Conservation (phyloP, 2,888 invertebrate species). For the Lycia hirtaria region DNA sequence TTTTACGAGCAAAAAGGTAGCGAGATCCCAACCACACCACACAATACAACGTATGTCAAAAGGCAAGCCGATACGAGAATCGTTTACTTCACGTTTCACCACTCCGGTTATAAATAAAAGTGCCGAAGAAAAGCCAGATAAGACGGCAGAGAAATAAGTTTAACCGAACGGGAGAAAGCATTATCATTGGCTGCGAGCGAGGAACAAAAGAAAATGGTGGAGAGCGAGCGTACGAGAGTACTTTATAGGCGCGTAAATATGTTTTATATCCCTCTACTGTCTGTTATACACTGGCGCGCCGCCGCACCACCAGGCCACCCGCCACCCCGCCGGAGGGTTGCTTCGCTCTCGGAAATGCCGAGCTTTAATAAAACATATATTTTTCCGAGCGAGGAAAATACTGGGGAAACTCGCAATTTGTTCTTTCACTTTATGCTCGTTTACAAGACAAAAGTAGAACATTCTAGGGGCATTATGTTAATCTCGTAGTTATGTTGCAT, state of each 20-base stretch:
- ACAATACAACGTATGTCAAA: slow-evolving; percentile 64
- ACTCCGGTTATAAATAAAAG: slow-evolving; percentile 81
- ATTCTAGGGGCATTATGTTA: slow-evolving; percentile 84
- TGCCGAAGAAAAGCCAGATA: slow-evolving; percentile 81
- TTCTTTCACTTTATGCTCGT: slow-evolving; percentile 86
- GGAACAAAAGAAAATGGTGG: slow-evolving; percentile 85
- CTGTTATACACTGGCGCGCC: slow-evolving; percentile 84
- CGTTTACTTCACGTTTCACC: slow-evolving; percentile 77
- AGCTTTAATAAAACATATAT: slow-evolving; percentile 86
- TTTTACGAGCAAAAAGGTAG: slow-evolving; percentile 29
- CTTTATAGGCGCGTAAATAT: slow-evolving; percentile 86
- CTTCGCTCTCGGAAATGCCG: slow-evolving; percentile 85
- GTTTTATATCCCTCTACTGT: slow-evolving; percentile 86
- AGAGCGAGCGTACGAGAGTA: slow-evolving; percentile 84
- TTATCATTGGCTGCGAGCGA: slow-evolving; percentile 83
- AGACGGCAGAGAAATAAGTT: slow-evolving; percentile 83
- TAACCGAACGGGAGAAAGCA: slow-evolving; percentile 83
- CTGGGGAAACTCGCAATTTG: slow-evolving; percentile 86
- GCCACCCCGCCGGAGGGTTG: slow-evolving; percentile 73
- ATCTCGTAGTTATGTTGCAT: slow-evolving; percentile 79
- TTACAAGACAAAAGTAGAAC: slow-evolving; percentile 86
- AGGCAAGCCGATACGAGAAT: slow-evolving; percentile 66
- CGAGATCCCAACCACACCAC: slow-evolving; percentile 51
- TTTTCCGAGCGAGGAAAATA: slow-evolving; percentile 86
- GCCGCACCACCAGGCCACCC: slow-evolving; percentile 61